These are phyloP conservation scores for Chymomyza fuscimana DNA, from an alignment of 2,888 invertebrate genomes.

Conservation along the genomic window DNA sequence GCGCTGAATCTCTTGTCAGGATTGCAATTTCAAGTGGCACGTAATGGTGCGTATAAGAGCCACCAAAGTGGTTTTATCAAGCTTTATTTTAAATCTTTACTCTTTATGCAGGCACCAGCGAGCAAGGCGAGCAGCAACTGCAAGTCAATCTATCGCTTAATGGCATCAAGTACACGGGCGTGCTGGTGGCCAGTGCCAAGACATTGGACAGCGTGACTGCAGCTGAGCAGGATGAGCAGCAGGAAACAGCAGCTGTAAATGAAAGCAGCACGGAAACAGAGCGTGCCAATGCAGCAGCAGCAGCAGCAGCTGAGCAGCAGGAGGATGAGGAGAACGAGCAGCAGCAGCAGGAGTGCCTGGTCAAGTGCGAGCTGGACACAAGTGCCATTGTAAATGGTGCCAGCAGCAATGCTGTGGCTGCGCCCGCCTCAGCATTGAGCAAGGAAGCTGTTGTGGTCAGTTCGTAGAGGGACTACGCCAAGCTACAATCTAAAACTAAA, in stretches of 20 bases:
- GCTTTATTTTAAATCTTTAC: conserved; percentile 9
- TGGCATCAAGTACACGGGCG: conserved; percentile 96
- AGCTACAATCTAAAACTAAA: conserved; percentile 1
- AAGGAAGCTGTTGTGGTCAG: conserved; percentile 58
- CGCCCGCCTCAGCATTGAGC: conserved; percentile 27
- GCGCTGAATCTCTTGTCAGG: conserved; percentile 72
- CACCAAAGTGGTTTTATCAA: not conserved
- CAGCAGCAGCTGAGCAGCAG: not conserved
- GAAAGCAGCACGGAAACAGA: not conserved
- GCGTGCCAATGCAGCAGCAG: not conserved
- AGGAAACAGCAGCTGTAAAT: conserved; percentile 15
- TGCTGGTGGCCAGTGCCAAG: conserved; percentile 86
- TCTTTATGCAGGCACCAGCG: conserved; percentile 85
- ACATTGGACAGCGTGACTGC: conserved; percentile 12
- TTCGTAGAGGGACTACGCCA: conserved; percentile 33
- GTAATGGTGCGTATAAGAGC: conserved; percentile 84
- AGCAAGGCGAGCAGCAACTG: conserved; percentile 91
- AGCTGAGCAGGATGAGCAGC: conserved; percentile 25
- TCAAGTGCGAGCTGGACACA: conserved; percentile 16
- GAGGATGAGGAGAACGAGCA: conserved; percentile 27
- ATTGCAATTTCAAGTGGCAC: conserved; percentile 89
- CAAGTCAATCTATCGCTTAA: conserved; percentile 98
- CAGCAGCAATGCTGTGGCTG: conserved; percentile 18
- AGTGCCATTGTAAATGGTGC: conserved; percentile 35
- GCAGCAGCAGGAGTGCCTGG: conserved; percentile 28